A percentile compares a stretch with the other conserved stretches of the same genome.
phyloP scores from a whole-genome alignment of 2,797 vertebrate species.

The Luscinia luscinia region DNA sequence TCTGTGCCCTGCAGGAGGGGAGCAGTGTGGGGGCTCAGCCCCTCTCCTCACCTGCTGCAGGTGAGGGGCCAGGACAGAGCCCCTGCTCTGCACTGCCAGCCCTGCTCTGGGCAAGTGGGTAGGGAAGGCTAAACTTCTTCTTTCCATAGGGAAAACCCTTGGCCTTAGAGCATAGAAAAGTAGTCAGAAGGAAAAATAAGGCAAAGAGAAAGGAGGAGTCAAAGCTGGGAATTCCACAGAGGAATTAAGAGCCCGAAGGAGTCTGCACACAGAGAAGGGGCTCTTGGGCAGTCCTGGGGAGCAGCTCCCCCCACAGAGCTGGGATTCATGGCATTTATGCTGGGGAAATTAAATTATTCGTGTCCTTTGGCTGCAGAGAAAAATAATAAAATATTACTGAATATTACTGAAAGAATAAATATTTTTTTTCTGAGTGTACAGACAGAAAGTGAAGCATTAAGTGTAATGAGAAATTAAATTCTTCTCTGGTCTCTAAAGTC shows the following conservation, averaged over 20 bases:
- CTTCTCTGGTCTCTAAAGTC: neutral
- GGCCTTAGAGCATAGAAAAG: conserved; percentile 54
- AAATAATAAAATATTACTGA: neutral
- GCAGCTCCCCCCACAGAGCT: neutral
- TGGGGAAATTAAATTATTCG: conserved; percentile 11
- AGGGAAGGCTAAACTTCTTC: conserved; percentile 53
- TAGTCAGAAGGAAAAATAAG: conserved; percentile 51
- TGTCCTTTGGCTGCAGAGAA: neutral
- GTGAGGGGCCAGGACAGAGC: neutral
- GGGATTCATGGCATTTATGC: neutral
- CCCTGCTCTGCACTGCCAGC: neutral
- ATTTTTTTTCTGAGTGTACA: neutral
- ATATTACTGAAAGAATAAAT: neutral
- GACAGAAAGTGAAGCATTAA: neutral
- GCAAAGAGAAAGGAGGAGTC: conserved; percentile 14
- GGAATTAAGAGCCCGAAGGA: neutral
- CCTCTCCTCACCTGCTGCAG: neutral
- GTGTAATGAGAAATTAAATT: neutral
- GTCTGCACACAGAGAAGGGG: neutral
- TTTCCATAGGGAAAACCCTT: conserved; percentile 79
- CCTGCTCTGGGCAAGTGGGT: neutral
- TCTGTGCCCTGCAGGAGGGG: neutral
- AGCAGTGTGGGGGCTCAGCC: neutral
- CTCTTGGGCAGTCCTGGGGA: neutral
- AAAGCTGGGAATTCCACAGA: neutral